Percentiles rank a stretch among this genome's conserved stretches.
phyloP scores from a whole-genome alignment of 2,113 vertebrate genomes.

The Calcarius ornatus region DNA sequence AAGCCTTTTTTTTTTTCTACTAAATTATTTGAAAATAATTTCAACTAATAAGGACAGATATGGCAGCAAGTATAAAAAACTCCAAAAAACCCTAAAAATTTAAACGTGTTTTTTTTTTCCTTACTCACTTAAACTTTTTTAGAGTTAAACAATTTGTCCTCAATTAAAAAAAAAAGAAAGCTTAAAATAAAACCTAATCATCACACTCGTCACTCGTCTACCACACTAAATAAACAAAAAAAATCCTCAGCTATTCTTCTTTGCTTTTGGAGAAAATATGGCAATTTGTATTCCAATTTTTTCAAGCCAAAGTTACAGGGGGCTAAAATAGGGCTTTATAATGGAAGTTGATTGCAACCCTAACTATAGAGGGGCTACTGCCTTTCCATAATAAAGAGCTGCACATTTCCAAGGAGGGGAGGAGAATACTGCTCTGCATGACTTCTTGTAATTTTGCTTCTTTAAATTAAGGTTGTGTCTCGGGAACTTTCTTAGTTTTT shows the following conservation, averaged over 20 bases:
- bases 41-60: not conserved
- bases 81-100: not conserved
- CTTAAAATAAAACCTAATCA: not conserved
- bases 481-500: not conserved
- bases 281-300: constrained; percentile 52
- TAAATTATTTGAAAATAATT: not conserved
- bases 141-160: not conserved
- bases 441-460: constrained; percentile 34
- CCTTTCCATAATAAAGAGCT: constrained; percentile 51
- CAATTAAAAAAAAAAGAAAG: not conserved
- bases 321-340: constrained; percentile 44
- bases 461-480: constrained; percentile 47
- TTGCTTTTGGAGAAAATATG: constrained; percentile 41
- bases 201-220: not conserved
- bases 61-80: not conserved
- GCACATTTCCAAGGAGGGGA: not conserved
- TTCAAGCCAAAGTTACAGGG: constrained; percentile 48
- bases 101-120: not conserved
- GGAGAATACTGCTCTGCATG: constrained; percentile 46
- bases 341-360: constrained; percentile 55
- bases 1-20: not conserved
- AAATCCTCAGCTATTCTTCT: not conserved
- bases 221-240: constrained; percentile 16
- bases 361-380: constrained; percentile 43
- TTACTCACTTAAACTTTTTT: not conserved